Evolutionary conservation across 2,888 invertebrate species (phyloP).

Genomic region (Rhogogaster chlorosoma): DNA sequence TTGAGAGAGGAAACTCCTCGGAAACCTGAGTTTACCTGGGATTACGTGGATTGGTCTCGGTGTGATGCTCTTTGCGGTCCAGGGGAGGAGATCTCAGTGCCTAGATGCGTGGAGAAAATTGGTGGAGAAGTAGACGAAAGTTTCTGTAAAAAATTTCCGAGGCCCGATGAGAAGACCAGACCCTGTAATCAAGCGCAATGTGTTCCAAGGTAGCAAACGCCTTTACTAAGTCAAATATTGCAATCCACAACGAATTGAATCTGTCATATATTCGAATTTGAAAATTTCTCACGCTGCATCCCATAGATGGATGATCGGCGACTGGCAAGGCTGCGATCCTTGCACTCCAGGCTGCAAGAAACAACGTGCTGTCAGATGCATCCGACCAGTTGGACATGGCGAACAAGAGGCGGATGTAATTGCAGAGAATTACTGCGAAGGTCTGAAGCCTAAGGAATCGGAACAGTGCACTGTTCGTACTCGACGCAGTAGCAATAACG

Average conservation of each 20-base stretch:
- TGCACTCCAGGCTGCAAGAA: constrained; percentile 67
- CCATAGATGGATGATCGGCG: constrained; percentile 74
- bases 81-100: constrained; percentile 76
- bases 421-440: constrained; percentile 69
- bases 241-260: not conserved
- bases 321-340: constrained; percentile 72
- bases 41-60: constrained; percentile 79
- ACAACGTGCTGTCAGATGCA: constrained; percentile 70
- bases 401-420: constrained; percentile 72
- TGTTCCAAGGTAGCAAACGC: constrained; percentile 61
- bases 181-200: constrained; percentile 79
- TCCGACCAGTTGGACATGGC: constrained; percentile 71
- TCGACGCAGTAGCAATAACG: constrained; percentile 55
- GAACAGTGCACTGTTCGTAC: constrained; percentile 62
- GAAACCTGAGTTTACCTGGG: constrained; percentile 78
- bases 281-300: not conserved
- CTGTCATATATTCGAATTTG: not conserved
- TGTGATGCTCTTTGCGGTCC: constrained; percentile 81
- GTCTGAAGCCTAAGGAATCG: constrained; percentile 70
- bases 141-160: constrained; percentile 66
- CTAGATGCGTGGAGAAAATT: constrained; percentile 78
- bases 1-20: constrained; percentile 73
- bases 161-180: constrained; percentile 74
- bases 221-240: not conserved
- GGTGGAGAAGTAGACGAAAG: constrained; percentile 79